Evolutionary conservation across 1,140 invertebrate species (phyloP), one percentile per base, ranked within the genome.

Genomic region (Pseudomyrmex pallidus): DNA sequence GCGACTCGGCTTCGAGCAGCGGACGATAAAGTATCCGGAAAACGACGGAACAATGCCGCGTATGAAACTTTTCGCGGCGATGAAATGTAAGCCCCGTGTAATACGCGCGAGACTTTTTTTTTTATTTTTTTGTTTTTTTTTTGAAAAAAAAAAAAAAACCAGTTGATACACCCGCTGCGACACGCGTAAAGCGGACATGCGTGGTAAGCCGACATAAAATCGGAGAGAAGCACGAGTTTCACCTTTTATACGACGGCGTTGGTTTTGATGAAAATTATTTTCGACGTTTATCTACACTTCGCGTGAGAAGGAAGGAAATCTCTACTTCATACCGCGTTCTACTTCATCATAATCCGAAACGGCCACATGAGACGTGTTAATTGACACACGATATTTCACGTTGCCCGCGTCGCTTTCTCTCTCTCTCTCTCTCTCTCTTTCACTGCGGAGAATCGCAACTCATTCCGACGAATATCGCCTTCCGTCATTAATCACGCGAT

Each of bases 311-410:
- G 74, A 56, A 44, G 74, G 63, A 68, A 67, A 80, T 72, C 48
- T 59, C 66, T 70, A 59, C 54, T 48, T 46, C 64, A 54, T 68
- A 22, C 20, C 25, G 48, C 20, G 54, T 50, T 80, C 66, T 70
- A 59, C 66, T 72, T 70, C 76, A 70, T 80, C 76, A 70, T 72
- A 80, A 80, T 80, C 56, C 35, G 76, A 35, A 35, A 59, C 68
- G 54, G 15, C 44, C 54, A 50, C 44, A 48, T 72, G 76, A 62
- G 54, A 80, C 44, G 76, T 80, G 76, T 72, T 80, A 80, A 80
- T 80, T 80, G 76, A 80, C 66, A 80, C 66, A 80, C 56, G 76
- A 80, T 80, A 80, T 80, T 72, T 80, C 76, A 35, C 66, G 66
- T 80, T 70, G 35, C 13, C 12, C 22, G 52, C 76, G 56, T 12